Evolutionary conservation across 2,113 vertebrate genomes (phyloP).

Genomic region (Trogon surrucura): DNA sequence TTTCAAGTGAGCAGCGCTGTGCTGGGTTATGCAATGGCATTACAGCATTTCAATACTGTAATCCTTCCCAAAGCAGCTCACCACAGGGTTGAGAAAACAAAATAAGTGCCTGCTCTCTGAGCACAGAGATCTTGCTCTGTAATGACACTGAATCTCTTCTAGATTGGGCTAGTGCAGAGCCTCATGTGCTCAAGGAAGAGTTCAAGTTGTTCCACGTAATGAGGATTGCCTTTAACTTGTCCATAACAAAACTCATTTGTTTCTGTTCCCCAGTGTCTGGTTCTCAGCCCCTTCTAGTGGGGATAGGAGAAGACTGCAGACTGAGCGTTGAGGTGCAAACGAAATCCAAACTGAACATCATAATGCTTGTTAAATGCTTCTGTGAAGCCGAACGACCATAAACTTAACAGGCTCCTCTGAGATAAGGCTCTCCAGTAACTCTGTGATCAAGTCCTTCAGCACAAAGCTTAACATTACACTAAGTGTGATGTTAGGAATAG

Average conservation of each 20-base stretch:
- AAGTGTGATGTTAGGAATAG: neutral
- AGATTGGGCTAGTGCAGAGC: neutral
- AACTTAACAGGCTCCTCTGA: neutral
- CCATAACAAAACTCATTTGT: fast-evolving
- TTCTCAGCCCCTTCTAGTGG: constrained; percentile 22
- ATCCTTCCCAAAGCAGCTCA: neutral
- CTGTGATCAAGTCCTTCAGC: neutral
- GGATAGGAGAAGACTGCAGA: neutral
- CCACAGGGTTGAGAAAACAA: neutral
- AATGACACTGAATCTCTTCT: neutral
- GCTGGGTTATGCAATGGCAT: neutral
- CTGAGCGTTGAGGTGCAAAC: neutral
- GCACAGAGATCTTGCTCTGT: neutral
- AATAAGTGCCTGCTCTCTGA: neutral
- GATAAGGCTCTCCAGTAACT: neutral
- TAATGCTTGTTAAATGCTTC: neutral
- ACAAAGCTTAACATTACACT: neutral
- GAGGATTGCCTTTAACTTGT: neutral
- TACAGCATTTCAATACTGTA: neutral
- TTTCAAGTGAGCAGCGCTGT: neutral
- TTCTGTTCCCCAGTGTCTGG: neutral
- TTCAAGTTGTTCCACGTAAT: fast-evolving
- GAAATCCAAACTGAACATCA: neutral
- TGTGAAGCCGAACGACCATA: neutral
- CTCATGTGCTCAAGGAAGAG: fast-evolving